Percentiles rank a stretch among this genome's conserved stretches.
Conservation (phyloP, 2,888 invertebrate genomes). For the Pristionchus maxplancki region DNA sequence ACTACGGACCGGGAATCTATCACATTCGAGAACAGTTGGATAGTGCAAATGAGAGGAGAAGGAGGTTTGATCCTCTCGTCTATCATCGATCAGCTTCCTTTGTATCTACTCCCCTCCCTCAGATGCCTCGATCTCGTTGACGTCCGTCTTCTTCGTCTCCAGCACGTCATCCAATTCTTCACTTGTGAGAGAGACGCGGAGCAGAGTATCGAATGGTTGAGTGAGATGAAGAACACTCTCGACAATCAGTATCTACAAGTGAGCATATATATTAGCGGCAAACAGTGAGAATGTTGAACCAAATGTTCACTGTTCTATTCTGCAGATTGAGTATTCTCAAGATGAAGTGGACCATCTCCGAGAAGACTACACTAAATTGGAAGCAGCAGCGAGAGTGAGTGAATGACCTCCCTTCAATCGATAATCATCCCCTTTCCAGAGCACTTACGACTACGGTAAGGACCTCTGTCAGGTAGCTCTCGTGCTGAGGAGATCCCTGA, state of each 20-base stretch:
- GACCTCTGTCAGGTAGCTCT: constrained; percentile 87
- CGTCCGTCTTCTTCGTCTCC: constrained; percentile 86
- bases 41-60: constrained; percentile 58
- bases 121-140: constrained; percentile 85
- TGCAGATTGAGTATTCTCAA: constrained; percentile 82
- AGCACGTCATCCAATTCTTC: constrained; percentile 86
- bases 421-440: constrained; percentile 80
- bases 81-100: background rate
- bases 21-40: constrained; percentile 81
- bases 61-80: constrained; percentile 44
- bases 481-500: constrained; percentile 85
- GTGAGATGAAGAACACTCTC: constrained; percentile 83
- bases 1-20: constrained; percentile 86
- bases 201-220: constrained; percentile 87
- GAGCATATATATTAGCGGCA: background rate
- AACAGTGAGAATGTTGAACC: too few species aligned
- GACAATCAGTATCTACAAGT: constrained; percentile 76
- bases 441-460: constrained; percentile 88
- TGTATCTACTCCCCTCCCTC: background rate
- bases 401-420: background rate
- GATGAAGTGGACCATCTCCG: constrained; percentile 86
- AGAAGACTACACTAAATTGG: constrained; percentile 86
- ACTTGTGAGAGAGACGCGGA: constrained; percentile 87
- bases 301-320: too few species aligned
- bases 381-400: constrained; percentile 86